Evolutionary conservation across 2,888 invertebrate species (phyloP).

Genomic region (Catonia carolina): DNA sequence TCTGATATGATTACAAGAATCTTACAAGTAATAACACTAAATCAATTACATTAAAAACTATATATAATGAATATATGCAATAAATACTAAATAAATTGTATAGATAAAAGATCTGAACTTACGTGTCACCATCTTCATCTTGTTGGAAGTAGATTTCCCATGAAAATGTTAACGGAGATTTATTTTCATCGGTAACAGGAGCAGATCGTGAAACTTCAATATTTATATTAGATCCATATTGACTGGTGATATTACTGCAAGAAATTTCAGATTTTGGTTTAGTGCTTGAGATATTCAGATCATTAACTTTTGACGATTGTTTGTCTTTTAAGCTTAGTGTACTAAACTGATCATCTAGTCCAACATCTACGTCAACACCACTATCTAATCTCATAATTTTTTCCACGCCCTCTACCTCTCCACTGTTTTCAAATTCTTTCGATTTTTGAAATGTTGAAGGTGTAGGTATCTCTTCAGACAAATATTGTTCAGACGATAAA

Average conservation of each 20-base stretch:
- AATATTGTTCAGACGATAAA: background rate
- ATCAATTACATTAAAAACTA: no score
- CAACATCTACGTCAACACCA: slow-evolving; percentile 57
- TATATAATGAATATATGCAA: no score
- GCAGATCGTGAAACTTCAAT: no score
- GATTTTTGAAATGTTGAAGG: background rate
- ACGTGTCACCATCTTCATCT: slow-evolving; percentile 84
- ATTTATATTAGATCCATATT: slow-evolving; percentile 19
- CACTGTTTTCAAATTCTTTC: background rate
- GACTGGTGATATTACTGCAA: slow-evolving; percentile 28
- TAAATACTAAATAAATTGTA: no score
- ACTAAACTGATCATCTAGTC: slow-evolving; percentile 55
- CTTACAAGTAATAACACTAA: no score
- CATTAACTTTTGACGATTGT: slow-evolving; percentile 18
- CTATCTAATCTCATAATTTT: slow-evolving; percentile 55
- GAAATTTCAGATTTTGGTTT: slow-evolving; percentile 24
- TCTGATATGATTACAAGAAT: no score
- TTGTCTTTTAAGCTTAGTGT: slow-evolving; percentile 44
- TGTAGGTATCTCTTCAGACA: background rate
- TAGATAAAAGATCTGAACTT: slow-evolving; percentile 50
- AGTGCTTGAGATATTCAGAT: slow-evolving; percentile 24
- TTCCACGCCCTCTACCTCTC: slow-evolving; percentile 26
- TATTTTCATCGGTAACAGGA: background rate
- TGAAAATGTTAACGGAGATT: slow-evolving; percentile 37
- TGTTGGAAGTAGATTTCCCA: slow-evolving; percentile 66